Evolutionary conservation across 2,113 vertebrate genomes (phyloP), one percentile per base, ranked within the genome.

Genomic region (Gila orcuttii): DNA sequence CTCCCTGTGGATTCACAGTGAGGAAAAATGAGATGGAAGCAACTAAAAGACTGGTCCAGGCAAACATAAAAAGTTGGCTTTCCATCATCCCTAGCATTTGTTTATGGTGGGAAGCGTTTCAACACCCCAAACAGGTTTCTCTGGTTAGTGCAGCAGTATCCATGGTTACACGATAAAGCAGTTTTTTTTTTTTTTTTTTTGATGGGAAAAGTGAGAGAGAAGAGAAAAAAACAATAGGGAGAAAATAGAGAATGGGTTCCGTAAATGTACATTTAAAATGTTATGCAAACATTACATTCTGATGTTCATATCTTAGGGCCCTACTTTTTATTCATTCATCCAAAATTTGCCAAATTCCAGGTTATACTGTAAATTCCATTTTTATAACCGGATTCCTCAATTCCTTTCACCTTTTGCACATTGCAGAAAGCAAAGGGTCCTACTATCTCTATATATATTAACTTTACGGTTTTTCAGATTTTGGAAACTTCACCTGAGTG

Each of bases 1-100:
- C 33, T 86, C 66, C 77, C 85, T 73, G 36, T 75, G 57, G 85
- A 74, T 74, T 81, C 79, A 62, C 55, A 59, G 69, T 80, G 23
- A 80, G 68, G 76, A 81, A 45, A 73, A 33, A n/a, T 28, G 25
- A 73, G 76, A 69, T 80, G 13, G 36, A 50, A 68, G 62, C 39
- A 33, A 23, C 62, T 62, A 52, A 4, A 17, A 42, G 23, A 25
- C 11, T 79, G 36, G 19, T 71, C 68, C 19, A 71, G 21, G 68
- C 71, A 15, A 74, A 12, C 71, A 47, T 47, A 74, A 47, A 74
- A 74, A 74, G 39, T 47, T 74, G 42, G 71, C 42, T 74, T 74
- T 47, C 11, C 23, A 47, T 25, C 23, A 15, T 47, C 39, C 28
- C 39, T 31, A 28, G 60, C 36, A 42, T 57, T 68, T 47, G 36